phyloP scores from a whole-genome alignment of 2,797 vertebrate genomes.

The Chaetodon trifasciatus region DNA sequence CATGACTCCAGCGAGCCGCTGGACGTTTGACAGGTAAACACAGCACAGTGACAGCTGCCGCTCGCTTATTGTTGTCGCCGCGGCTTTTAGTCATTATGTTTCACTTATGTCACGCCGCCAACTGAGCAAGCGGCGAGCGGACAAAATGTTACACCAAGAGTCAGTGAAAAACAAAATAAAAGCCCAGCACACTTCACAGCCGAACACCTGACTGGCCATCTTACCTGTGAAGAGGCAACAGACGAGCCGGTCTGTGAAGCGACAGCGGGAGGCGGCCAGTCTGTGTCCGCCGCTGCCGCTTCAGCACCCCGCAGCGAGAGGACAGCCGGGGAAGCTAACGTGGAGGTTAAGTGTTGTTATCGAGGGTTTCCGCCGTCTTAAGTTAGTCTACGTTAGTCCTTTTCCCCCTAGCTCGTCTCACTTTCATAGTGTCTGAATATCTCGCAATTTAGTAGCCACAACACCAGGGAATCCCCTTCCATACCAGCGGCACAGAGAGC shows the following conservation, averaged over 20 bases:
- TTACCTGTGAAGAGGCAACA: conserved; percentile 62
- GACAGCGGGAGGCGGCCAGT: conserved; percentile 30
- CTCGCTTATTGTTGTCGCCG: conserved; percentile 14
- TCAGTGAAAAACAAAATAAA: neutral
- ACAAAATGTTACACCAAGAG: neutral
- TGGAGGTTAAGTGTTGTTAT: conserved; percentile 19
- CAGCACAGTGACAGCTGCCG: conserved; percentile 21
- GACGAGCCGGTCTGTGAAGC: conserved; percentile 32
- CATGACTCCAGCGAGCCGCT: conserved; percentile 26
- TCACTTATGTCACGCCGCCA: conserved; percentile 25
- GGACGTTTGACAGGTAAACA: conserved; percentile 46
- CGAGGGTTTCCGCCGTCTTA: neutral
- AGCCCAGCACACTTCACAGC: neutral
- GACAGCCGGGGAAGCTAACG: conserved; percentile 38
- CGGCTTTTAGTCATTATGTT: neutral
- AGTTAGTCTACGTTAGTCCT: neutral
- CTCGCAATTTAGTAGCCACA: neutral
- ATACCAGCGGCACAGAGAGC: conserved; percentile 16
- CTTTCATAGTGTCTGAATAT: conserved; percentile 12
- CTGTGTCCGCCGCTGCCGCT: conserved; percentile 54
- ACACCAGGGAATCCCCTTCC: conserved; percentile 68
- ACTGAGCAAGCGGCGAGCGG: conserved; percentile 1
- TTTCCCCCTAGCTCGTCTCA: neutral
- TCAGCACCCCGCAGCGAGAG: conserved; percentile 54
- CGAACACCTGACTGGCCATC: conserved; percentile 27